Percentiles rank a stretch among this genome's conserved stretches.
Evolutionary conservation across 2,113 vertebrate species (phyloP).

Genomic region (Oplegnathus fasciatus): DNA sequence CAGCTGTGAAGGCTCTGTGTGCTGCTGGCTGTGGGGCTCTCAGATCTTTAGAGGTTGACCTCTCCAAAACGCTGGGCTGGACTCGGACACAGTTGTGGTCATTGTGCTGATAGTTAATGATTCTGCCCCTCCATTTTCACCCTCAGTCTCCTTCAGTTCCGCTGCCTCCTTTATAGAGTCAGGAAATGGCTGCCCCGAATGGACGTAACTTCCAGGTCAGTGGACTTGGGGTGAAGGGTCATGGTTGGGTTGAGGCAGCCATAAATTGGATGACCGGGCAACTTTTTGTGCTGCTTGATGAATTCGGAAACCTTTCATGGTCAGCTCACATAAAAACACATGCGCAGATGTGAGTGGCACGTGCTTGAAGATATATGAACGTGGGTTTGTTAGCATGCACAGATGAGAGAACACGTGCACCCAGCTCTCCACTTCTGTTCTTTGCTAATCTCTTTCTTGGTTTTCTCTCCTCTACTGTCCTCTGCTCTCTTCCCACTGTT

Average conservation of each 20-base stretch:
- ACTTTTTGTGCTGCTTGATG: constrained; percentile 46
- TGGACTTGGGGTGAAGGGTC: constrained; percentile 74
- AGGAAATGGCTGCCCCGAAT: constrained; percentile 78
- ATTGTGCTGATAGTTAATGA: constrained; percentile 81
- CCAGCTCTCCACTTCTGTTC: neutral
- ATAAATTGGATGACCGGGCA: constrained; percentile 69
- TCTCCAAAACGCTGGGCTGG: constrained; percentile 69
- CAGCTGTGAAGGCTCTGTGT: constrained; percentile 47
- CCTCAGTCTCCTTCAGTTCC: constrained; percentile 73
- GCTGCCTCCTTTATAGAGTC: constrained; percentile 78
- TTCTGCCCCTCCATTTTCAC: constrained; percentile 74
- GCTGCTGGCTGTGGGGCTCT: constrained; percentile 34
- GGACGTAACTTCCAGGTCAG: constrained; percentile 84
- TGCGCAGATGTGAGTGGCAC: constrained; percentile 30
- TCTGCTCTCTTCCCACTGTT: constrained; percentile 36
- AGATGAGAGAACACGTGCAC: neutral
- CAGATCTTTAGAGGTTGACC: constrained; percentile 68
- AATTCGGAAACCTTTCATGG: constrained; percentile 32
- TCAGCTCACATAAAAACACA: constrained; percentile 2
- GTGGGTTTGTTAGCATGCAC: constrained; percentile 8
- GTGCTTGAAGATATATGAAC: constrained; percentile 18
- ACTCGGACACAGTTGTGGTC: constrained; percentile 77
- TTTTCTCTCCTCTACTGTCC: constrained; percentile 9
- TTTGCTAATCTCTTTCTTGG: constrained; percentile 11
- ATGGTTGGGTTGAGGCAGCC: constrained; percentile 59